Percentiles rank a stretch among this genome's conserved stretches.
Conservation (phyloP, 2,888 invertebrate genomes). For the Megaustenia siamemsis region DNA sequence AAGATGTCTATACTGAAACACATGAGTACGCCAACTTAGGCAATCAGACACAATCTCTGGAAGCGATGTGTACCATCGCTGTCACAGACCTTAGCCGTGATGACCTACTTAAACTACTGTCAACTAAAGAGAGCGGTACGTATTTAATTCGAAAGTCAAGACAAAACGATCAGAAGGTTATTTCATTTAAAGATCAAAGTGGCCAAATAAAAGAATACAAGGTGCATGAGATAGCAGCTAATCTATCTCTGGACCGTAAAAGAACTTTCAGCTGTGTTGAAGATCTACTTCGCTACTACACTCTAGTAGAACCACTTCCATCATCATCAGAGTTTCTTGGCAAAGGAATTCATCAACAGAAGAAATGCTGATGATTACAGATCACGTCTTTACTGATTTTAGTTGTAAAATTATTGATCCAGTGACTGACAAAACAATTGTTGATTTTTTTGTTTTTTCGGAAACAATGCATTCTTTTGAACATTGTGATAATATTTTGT, state of each 20-base stretch:
- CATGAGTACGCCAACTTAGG: neutral
- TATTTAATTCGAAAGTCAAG: conserved; percentile 28
- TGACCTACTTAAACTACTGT: neutral
- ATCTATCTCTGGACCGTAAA: neutral
- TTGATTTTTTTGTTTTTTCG: too few species aligned
- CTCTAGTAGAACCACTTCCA: neutral
- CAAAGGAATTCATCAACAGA: neutral
- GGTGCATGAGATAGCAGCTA: neutral
- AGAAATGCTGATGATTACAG: too few species aligned
- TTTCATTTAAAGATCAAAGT: neutral
- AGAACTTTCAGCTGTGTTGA: neutral
- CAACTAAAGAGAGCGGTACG: neutral
- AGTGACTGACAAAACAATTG: too few species aligned
- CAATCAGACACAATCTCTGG: neutral
- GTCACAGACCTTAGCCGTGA: neutral
- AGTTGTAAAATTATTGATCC: too few species aligned
- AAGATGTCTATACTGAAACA: neutral
- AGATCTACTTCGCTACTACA: conserved; percentile 28
- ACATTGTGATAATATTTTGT: too few species aligned
- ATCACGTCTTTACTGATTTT: too few species aligned
- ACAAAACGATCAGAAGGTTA: conserved; percentile 29
- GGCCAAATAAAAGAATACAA: conserved; percentile 20
- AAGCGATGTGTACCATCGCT: conserved; percentile 16
- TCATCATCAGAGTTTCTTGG: neutral
- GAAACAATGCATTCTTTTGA: too few species aligned